phyloP scores from a whole-genome alignment of 2,797 vertebrate species.

The Anguilla anguilla region DNA sequence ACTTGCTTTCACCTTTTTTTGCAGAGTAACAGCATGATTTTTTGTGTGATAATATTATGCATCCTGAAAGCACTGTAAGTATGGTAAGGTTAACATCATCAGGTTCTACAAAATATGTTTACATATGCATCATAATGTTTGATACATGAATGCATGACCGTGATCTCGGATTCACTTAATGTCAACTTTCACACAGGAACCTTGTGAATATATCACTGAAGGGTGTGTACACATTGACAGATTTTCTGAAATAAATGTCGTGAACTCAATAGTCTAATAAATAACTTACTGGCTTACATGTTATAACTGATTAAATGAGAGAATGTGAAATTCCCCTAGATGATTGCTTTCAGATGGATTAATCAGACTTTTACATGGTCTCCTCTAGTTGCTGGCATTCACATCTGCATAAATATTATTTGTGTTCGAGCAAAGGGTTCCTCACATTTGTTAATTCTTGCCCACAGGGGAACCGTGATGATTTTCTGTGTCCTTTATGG shows the following conservation, averaged over 20 bases:
- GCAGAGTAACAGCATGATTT: not conserved
- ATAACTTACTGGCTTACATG: conserved; percentile 55
- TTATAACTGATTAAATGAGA: conserved; percentile 55
- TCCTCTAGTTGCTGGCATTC: conserved; percentile 56
- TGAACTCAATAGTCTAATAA: conserved; percentile 37
- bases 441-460: conserved; percentile 62
- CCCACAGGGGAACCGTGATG: conserved; percentile 67
- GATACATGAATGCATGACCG: not conserved
- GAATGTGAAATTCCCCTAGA: conserved; percentile 58
- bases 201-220: not conserved
- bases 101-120: not conserved
- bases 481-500: conserved; percentile 67
- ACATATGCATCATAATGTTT: not conserved
- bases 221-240: not conserved
- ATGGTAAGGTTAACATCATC: not conserved
- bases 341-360: conserved; percentile 65
- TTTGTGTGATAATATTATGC: not conserved
- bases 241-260: conserved; percentile 51
- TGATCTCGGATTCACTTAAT: not conserved
- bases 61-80: not conserved
- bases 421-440: conserved; percentile 42
- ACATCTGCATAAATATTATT: conserved; percentile 73
- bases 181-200: not conserved
- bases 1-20: not conserved
- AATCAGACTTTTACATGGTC: conserved; percentile 72